Base-by-base conservation (phyloP, 2,888 invertebrate species). In the Brenthis hecate region DNA sequence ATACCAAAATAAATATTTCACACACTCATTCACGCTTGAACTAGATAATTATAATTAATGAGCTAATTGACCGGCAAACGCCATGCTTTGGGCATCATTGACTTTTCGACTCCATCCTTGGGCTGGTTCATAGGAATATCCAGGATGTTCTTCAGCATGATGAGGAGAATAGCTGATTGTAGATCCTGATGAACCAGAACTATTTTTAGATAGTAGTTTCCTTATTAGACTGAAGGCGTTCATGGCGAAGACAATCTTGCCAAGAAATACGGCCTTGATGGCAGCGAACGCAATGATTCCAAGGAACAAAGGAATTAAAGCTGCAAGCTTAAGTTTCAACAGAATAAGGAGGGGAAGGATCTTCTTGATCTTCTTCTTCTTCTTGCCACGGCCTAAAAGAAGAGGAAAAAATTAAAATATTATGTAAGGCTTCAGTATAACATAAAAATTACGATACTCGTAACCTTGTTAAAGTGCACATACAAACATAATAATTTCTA, bases 201-300 rank as follows among this genome's bases (percentile, higher is more conserved):
- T 73, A 68, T 82, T 94, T 94, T 86, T 95, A 87, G 94, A 95
- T 63, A 97, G 84, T n/a, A 97, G 93, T 85, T 96, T 97, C 80
- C 88, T 89, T 78, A 93, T 87, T 1, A 92, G 89, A 80, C 95
- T 95, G 79, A 97, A 94, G 36, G 95, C 95, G 68, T 95, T 95
- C 84, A 97, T 94, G 75, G 96, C 94, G 68, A 97, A 94, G n/a
- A 97, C 97, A 75, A 97, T 95, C 93, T 97, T 97, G 80, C 97
- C 97, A 75, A 97, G 93, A 81, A 97, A 93, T 75, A 97, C 94
- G 13, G 97, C 97, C 93, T 97, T 97, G 91, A 97, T 94, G 43
- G 97, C 97, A 61, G 96, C 94, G 71, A 97, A 92, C 56, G 96
- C 97, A 75, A 97, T 94, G 78, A 92, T 87, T 14, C 92, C 97